Base-by-base conservation (phyloP, 37 sponge, comb jelly and placozoan species). In the Trichoplax adhaerens region DNA sequence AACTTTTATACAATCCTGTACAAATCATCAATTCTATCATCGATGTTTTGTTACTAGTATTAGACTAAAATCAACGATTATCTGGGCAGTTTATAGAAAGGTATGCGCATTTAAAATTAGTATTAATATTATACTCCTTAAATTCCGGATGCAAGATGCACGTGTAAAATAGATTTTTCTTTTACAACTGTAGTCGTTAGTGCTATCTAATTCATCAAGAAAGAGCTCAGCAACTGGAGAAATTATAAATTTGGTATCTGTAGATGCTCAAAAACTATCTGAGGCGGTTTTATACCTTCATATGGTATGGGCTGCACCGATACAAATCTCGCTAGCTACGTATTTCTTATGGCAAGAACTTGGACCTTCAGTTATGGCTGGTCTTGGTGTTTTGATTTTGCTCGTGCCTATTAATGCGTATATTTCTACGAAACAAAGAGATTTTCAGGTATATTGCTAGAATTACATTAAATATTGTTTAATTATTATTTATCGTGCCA, bases 231-330 rank as follows among this genome's bases (percentile, higher is more conserved):
- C 92, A 51, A 77, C 84, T 1, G 95, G 95, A 10, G 91, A 94
- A 86, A 94, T 94, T 65, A 89, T 94, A 66, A 94, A 89, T 76
- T 72, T 94, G 69, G 90, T 94, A 91, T 81, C 92, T 5, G 91
- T 94, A 6, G 95, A 94, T 56, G 91, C 95, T 65, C 91, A 89
- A 74, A 67, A 83, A 49, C 83, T 86, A 29, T 29, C 29, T 29
- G 29, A 29, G 0, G 29, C 29, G 29, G 29, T 29, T 29, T 29
- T 29, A 29, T 89, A 86, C 81, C 62, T 86, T 56, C 79, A 89
- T 79, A 67, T 77, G 71, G 10, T 94, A 59, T 89, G 90, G 89
- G 88, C 94, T 0, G 86, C 84, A 8, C 90, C 87, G 1, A 57
- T 93, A 2, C 94, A 93, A 73, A 93, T 93, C 29, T 52, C 76